A percentile compares a stretch with the other conserved stretches of the same genome.
phyloP scores from a whole-genome alignment of 2,888 invertebrate species.

The Drosophila atripex region DNA sequence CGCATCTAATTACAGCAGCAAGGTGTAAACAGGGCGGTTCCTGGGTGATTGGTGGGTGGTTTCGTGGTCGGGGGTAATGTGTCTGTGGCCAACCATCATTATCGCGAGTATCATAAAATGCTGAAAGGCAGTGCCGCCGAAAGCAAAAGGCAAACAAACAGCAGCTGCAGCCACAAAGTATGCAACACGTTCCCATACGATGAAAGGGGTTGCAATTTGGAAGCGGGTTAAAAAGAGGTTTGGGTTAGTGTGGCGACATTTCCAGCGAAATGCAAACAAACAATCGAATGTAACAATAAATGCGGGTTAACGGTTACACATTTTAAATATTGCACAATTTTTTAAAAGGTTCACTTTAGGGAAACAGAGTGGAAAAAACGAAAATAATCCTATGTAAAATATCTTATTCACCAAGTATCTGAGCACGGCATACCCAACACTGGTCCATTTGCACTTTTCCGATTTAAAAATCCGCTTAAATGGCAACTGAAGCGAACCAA shows the following conservation, averaged over 20 bases:
- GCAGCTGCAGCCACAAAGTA: slow-evolving; percentile 72
- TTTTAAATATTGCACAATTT: slow-evolving; percentile 19
- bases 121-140: slow-evolving; percentile 17
- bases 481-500: slow-evolving; percentile 30
- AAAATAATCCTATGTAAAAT: not conserved
- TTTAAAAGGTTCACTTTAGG: not conserved
- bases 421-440: slow-evolving; percentile 4
- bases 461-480: slow-evolving; percentile 53
- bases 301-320: slow-evolving; percentile 57
- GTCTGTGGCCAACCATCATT: slow-evolving; percentile 75
- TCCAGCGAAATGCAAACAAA: slow-evolving; percentile 20
- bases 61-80: slow-evolving; percentile 52
- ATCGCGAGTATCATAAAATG: slow-evolving; percentile 60
- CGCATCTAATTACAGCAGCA: slow-evolving; percentile 71
- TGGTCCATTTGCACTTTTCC: slow-evolving; percentile 34
- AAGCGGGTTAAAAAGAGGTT: not conserved
- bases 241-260: slow-evolving; percentile 3
- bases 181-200: slow-evolving; percentile 62
- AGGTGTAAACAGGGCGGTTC: slow-evolving; percentile 45
- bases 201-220: slow-evolving; percentile 12
- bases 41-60: not conserved
- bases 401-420: slow-evolving; percentile 3
- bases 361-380: too few species aligned
- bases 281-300: slow-evolving; percentile 21
- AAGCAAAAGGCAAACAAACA: slow-evolving; percentile 61